phyloP scores from a whole-genome alignment of 2,113 vertebrate genomes.

The Bubo scandiacus region DNA sequence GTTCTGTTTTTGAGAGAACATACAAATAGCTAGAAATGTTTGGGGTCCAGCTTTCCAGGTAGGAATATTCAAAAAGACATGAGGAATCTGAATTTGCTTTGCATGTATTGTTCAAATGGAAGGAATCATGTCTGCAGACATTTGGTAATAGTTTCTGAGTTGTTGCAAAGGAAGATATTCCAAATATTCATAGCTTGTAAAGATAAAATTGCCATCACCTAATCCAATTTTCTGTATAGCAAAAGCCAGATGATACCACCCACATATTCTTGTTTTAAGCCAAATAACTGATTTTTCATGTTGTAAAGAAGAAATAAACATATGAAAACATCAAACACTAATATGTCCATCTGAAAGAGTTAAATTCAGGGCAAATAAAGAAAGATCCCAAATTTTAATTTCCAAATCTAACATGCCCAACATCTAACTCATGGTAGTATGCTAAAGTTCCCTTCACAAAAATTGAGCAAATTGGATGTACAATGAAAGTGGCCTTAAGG shows the following conservation, averaged over 20 bases:
- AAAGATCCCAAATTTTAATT: neutral
- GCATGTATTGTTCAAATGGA: neutral
- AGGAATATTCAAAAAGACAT: neutral
- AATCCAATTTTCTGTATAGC: neutral
- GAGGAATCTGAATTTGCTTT: neutral
- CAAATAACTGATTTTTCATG: neutral
- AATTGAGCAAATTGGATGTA: conserved; percentile 42
- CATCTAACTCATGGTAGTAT: neutral
- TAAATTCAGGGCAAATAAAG: neutral
- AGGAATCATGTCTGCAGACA: neutral
- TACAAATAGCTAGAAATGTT: neutral
- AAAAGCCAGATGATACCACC: neutral
- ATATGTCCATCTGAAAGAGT: neutral
- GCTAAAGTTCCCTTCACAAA: conserved; percentile 9
- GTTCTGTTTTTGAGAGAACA: neutral
- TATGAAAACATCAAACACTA: neutral
- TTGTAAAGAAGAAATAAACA: neutral
- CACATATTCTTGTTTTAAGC: neutral
- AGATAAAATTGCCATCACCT: neutral
- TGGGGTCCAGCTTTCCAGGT: neutral
- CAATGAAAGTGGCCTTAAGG: conserved; percentile 19
- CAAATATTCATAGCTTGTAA: neutral
- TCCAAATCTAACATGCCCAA: neutral
- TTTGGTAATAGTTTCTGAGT: neutral
- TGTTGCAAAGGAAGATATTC: neutral